Base-by-base conservation (phyloP, 1,140 invertebrate species). In the Phymastichus coffea region DNA sequence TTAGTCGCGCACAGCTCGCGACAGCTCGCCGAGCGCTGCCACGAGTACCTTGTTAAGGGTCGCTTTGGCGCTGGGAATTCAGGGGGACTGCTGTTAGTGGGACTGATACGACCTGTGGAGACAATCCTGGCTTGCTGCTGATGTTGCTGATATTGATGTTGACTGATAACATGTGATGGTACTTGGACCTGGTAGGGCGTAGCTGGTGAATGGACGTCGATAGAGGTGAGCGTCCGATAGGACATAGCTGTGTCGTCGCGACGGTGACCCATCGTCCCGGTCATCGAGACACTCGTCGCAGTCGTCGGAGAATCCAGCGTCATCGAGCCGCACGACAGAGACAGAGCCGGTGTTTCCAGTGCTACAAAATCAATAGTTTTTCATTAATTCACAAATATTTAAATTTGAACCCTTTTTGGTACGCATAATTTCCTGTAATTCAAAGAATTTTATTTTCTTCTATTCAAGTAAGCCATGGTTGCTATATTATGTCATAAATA, bases 11-110 rank as follows among this genome's bases (percentile, higher is more conserved):
- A 88, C 20, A 90, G 80, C 66, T 91, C 88, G 70, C 87, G 85
- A 78, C 90, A 92, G 67, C 88, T 90, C 64, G 88, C 87, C 71
- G 88, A 91, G 67, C 90, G 87, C 52, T 88, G 84, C 87, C 86
- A 88, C 25, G 85, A 77, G 67, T 84, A 81, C 51, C 81, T 76
- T 47, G 82, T 77, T 53, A 77, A 19, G 63, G 79, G 79, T 72
- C 76, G 67, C 52, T 75, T 75, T 57, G 72, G 73, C 46, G 73
- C 76, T 56, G 77, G 77, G 74, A 78, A 76, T 65, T 74, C 73
- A 55, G 76, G 73, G 66, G 77, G 74, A 74, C 73, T 80, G 75
- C 77, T 78, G 78, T 81, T 80, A 78, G 78, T 78, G 78, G 77
- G 78, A 76, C 77, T 79, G 77, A 80, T 80, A 80, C 78, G 78